Percentiles rank a stretch among this genome's conserved stretches.
phyloP scores from a whole-genome alignment of 2,113 vertebrate genomes.

The Dipodomys stephensi region DNA sequence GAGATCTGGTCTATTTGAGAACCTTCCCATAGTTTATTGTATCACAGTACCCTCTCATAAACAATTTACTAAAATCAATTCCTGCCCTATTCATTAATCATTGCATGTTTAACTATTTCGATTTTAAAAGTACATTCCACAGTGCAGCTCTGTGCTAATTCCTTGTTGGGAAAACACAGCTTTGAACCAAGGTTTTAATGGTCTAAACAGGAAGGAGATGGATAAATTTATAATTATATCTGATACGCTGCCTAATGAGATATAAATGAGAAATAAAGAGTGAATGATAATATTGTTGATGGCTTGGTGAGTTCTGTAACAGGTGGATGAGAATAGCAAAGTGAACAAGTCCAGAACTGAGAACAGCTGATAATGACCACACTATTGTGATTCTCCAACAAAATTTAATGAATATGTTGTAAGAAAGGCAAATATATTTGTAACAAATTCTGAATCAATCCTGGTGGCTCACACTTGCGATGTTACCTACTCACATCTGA shows the following conservation, averaged over 20 bases:
- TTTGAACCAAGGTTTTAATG: neutral
- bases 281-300: fast-evolving
- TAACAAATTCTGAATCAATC: neutral
- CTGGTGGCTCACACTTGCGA: too few species aligned
- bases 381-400: neutral
- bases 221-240: neutral
- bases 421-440: neutral
- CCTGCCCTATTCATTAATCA: neutral
- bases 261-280: too few species aligned
- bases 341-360: fast-evolving
- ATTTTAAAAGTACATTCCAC: neutral
- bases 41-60: neutral
- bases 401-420: neutral
- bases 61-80: neutral
- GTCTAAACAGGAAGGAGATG: neutral
- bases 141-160: neutral
- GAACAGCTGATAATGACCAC: neutral
- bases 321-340: too few species aligned
- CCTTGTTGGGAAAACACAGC: neutral
- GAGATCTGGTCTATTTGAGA: neutral
- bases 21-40: neutral
- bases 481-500: too few species aligned
- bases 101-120: neutral
- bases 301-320: neutral
- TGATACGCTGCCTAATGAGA: neutral